Percentiles rank a stretch among this genome's conserved stretches.
phyloP scores from a whole-genome alignment of 2,113 vertebrate genomes.

The Piaya cayana region DNA sequence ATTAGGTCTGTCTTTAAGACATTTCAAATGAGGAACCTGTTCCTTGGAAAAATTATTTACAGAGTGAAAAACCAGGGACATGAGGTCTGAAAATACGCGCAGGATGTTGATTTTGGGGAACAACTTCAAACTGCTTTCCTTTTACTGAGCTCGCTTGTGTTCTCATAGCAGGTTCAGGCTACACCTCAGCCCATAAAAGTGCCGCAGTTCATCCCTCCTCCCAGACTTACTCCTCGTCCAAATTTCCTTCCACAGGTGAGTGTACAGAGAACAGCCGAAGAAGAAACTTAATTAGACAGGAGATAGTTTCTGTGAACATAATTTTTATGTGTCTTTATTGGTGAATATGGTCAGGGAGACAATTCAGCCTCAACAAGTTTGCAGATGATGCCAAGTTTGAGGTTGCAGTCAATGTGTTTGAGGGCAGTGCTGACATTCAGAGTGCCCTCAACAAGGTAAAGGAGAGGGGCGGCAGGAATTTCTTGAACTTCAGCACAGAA shows the following conservation, averaged over 20 bases:
- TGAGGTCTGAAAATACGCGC: neutral
- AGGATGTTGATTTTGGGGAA: neutral
- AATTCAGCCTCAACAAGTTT: neutral
- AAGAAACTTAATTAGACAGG: neutral
- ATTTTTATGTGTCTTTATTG: neutral
- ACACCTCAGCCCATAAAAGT: slow-evolving; percentile 98
- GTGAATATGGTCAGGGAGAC: neutral
- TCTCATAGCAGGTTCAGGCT: slow-evolving; percentile 91
- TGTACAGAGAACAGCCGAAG: slow-evolving; percentile 10
- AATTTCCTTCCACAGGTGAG: slow-evolving; percentile 97
- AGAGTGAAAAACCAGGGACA: neutral
- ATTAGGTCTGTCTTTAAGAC: neutral
- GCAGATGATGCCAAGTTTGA: neutral
- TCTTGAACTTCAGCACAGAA: neutral
- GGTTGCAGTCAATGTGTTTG: neutral
- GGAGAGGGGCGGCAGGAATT: neutral
- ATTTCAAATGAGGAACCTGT: neutral
- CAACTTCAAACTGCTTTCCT: neutral
- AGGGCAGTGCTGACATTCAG: neutral
- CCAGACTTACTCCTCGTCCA: slow-evolving; percentile 96
- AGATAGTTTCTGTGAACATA: neutral
- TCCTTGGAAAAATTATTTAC: neutral
- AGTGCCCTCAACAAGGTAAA: neutral
- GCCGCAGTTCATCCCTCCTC: slow-evolving; percentile 99
- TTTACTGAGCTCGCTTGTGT: slow-evolving; percentile 67